Base-by-base conservation (phyloP, 2,113 vertebrate species). In the Nycticryphes semicollaris region DNA sequence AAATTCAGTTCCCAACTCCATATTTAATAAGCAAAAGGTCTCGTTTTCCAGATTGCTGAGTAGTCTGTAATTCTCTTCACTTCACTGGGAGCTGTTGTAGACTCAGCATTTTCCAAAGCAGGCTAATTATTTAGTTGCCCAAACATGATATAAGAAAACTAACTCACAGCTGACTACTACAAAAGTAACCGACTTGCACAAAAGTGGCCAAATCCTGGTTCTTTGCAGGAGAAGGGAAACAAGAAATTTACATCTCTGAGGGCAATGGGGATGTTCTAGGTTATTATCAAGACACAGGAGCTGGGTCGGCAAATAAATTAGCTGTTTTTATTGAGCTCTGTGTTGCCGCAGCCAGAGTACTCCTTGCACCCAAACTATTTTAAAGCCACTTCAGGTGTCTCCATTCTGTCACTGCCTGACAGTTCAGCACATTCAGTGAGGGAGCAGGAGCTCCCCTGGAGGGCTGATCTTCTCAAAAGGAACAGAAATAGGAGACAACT, bases 71-170 rank as follows among this genome's bases (percentile, higher is more conserved):
- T 96, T 91, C 94, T 96, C 59, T 88, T 87, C 95, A 92, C 86
- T 92, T 93, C 94, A 94, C 74, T 93, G 74, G 77, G 57, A 96
- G 92, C 86, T 0, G 0, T 27, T 84, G 86, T 89, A 96, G 77
- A 95, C 73, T 96, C 96, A 96, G 96, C 95, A 82, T 75, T 95
- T 96, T 96, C 77, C 74, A 69, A 89, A 93, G 66, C 59, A 76
- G 74, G 27, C 73, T 93, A 96, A 96, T 95, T 96, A 97, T 86
- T 97, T 86, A 95, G 95, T 96, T 95, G 93, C 83, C 93, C 85
- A 95, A 95, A 96, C 90, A 92, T 54, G 82, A 93, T 77, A 50
- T 8, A 74, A 74, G 74, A 94, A 81, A 96, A 80, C 77, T 72
- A 94, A 87, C 75, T 95, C 63, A 66, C 54, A 77, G 75, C 67